Base-by-base conservation (phyloP, 1,140 invertebrate species). In the Littorina saxatilis region DNA sequence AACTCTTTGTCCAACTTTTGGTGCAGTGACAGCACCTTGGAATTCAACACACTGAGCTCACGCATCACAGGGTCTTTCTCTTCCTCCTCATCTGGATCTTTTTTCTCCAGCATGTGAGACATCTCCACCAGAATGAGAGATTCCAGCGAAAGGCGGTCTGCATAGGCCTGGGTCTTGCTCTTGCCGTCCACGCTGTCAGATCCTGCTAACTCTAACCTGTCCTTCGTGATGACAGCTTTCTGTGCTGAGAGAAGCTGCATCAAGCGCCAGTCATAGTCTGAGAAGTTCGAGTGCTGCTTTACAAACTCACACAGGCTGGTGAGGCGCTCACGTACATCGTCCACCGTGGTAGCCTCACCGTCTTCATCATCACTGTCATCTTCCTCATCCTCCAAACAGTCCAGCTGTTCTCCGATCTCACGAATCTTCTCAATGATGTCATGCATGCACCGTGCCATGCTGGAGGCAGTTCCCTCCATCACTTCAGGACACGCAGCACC, bases 91-190 rank as follows among this genome's bases (percentile, higher is more conserved):
- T 85, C 61, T 84, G 81, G 29, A 75, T 82, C 79, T 43, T 80
- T 52, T 11, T 35, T 50, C 52, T 89, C 86, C n/a, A 90, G 79
- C 40, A 91, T 76, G 61, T 88, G 85, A 23, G 88, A 85, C 88
- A 91, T 88, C 81, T 91, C 89, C 37, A 87, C 87, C 20, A 91
- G 80, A 74, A 91, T 85, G 50, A 90, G 87, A 58, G 90, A 87
- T 78, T 91, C 90, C 75, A 91, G 83, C 27, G 91, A 87, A 0
- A 91, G 82, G 58, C 85, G 85, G 78, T 91, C 89, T 40, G 88
- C 87, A 87, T 88, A 91, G 0, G 86, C 27, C 74, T 87, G 85
- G n/a, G 91, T 80, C 35, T 89, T 87, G n/a, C 88, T 87, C 79
- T 87, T 84, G 47, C 86, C 81, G n/a, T 84, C 66, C 23, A 40